Conservation (phyloP, 2,113 vertebrate genomes). For the Gobius niger region DNA sequence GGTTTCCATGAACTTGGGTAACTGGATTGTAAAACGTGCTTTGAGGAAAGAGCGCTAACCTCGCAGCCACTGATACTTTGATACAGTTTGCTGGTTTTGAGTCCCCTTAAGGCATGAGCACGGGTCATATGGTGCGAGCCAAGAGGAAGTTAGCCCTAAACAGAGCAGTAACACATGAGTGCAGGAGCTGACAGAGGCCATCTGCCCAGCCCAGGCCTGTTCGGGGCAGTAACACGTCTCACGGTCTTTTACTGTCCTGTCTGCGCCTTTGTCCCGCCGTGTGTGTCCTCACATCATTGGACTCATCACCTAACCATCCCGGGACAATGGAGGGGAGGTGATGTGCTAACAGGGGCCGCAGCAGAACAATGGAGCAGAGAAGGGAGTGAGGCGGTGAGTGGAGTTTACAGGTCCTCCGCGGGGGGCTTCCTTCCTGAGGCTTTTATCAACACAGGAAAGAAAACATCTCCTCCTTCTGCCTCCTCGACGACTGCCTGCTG, state of each 20-base stretch:
- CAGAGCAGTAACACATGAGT: constrained; percentile 23
- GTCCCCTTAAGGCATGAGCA: background rate
- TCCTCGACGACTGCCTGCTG: background rate
- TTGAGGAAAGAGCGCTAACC: background rate
- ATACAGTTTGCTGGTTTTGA: no score
- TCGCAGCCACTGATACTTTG: no score
- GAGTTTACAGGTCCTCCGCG: constrained; percentile 49
- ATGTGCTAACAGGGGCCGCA: constrained; percentile 41
- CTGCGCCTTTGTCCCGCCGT: constrained; percentile 27
- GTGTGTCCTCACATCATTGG: constrained; percentile 35
- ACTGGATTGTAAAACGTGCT: background rate
- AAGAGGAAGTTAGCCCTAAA: constrained; percentile 6
- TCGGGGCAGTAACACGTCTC: constrained; percentile 32
- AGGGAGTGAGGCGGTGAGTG: constrained; percentile 38
- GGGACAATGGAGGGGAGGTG: constrained; percentile 61
- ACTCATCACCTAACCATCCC: constrained; percentile 53
- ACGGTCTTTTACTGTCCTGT: constrained; percentile 30
- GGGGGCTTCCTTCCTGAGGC: constrained; percentile 63
- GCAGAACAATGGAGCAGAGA: constrained; percentile 64
- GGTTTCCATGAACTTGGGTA: background rate
- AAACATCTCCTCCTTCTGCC: constrained; percentile 33
- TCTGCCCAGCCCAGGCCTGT: constrained; percentile 48
- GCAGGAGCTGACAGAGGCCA: constrained; percentile 45
- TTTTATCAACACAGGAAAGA: constrained; percentile 63
- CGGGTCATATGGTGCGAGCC: background rate